Percentiles rank a stretch among this genome's conserved stretches.
Evolutionary conservation across 2,797 vertebrate species (phyloP).

Genomic region (Alcedo quadribrachys): DNA sequence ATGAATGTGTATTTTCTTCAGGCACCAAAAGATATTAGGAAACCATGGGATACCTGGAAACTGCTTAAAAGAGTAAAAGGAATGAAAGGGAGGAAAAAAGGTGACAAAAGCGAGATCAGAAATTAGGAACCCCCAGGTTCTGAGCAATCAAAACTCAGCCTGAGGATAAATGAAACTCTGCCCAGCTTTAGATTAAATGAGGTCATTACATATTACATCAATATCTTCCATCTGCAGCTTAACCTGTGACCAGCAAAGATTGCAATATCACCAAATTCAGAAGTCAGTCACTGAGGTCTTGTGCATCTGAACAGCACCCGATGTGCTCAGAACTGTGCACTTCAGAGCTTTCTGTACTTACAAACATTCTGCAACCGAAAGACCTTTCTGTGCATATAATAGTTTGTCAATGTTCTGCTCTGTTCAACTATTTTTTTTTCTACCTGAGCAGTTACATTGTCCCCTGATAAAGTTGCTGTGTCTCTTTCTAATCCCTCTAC

Average conservation of each 20-base stretch:
- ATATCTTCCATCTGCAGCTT: background rate
- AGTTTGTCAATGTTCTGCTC: background rate
- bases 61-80: background rate
- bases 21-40: background rate
- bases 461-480: background rate
- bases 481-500: background rate
- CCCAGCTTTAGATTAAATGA: background rate
- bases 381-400: accelerated
- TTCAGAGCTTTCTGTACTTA: background rate
- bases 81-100: background rate
- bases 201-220: background rate
- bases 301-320: background rate
- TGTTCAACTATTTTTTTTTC: background rate
- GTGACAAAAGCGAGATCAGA: background rate
- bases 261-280: background rate
- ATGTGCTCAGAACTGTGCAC: background rate
- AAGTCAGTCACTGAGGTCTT: background rate
- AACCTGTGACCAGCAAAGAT: background rate
- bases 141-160: background rate
- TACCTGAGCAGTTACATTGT: background rate
- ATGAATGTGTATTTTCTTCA: background rate
- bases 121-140: background rate
- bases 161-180: background rate
- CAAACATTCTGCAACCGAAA: background rate
- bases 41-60: background rate